Conservation (phyloP, 1,140 invertebrate genomes). For the Nephotettix cincticeps region DNA sequence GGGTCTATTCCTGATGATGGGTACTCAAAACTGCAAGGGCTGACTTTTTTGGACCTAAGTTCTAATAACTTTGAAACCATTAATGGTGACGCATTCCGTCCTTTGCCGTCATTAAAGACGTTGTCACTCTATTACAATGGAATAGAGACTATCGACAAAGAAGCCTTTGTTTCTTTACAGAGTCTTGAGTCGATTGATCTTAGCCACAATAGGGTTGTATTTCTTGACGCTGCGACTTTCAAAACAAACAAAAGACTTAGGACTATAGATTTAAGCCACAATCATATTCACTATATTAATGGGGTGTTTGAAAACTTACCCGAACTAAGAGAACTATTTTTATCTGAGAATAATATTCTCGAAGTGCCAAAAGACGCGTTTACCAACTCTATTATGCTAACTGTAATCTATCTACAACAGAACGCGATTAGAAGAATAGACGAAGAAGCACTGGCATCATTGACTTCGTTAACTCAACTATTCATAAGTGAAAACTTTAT, state of each 20-base stretch:
- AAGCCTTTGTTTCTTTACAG: constrained; percentile 69
- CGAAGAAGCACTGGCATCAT: constrained; percentile 65
- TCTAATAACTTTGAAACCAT: constrained; percentile 81
- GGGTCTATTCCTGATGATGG: constrained; percentile 65
- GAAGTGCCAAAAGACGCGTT: constrained; percentile 82
- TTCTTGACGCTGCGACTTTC: constrained; percentile 69
- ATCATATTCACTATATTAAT: constrained; percentile 81
- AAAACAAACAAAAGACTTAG: constrained; percentile 69
- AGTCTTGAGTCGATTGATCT: constrained; percentile 82
- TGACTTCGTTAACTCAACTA: constrained; percentile 75
- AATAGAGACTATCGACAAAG: constrained; percentile 72
- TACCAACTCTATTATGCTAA: constrained; percentile 68
- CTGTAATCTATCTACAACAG: constrained; percentile 82
- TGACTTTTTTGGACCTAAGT: constrained; percentile 79
- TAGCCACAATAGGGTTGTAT: constrained; percentile 82
- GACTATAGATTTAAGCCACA: constrained; percentile 83
- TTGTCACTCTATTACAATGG: constrained; percentile 82
- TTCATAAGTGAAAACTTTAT: constrained; percentile 87
- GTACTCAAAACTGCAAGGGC: constrained; percentile 66
- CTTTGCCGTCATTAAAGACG: constrained; percentile 74
- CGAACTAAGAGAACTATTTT: constrained; percentile 74
- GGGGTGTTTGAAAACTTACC: constrained; percentile 78
- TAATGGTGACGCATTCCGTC: constrained; percentile 70
- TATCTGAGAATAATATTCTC: constrained; percentile 89
- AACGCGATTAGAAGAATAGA: constrained; percentile 81